Evolutionary conservation across 2,888 invertebrate species (phyloP), one percentile per base, ranked within the genome.

Genomic region (Chrysodeixis includens): DNA sequence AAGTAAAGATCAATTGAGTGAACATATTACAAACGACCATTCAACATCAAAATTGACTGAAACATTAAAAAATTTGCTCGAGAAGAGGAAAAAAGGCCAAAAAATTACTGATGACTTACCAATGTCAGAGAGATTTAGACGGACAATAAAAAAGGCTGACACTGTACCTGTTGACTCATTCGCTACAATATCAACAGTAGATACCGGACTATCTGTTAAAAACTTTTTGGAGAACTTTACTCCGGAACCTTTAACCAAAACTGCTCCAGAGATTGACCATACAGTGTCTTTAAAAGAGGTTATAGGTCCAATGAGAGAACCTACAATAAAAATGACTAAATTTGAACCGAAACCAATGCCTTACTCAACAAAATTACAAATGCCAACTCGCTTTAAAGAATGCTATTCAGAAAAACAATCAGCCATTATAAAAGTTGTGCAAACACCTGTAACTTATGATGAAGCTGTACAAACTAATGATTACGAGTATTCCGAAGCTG

Each of bases 181-280:
- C 0, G 92, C 89, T 0, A 91, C 71, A 8, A 74, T 94, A 0
- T 86, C 71, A 1, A 69, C 79, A 0, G 71, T 88, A 0, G 71
- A 75, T 0, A 80, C 84, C 0, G 80, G 85, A 1, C 26, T 89
- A 1, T 93, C 93, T 0, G 94, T 90, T 0, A 88, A 89, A 57
- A 93, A 92, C 9, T 94, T 93, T 44, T 84, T 93, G 1, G 93
- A 94, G 68, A 92, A 84, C 22, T 94, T 94, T 55, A 88, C 83
- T 0, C 94, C 94, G 0, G 93, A 93, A 12, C 74, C 82, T 0
- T 71, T 59, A 0, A 83, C 68, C 1, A 83, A 84, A 2, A 18
- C 54, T 0, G 67, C 78, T 4, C 3, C 70, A 0, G 12, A 64
- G 1, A 58, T 82, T 0, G 58, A 76, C 0, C 68, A 72, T 0